Evolutionary conservation across 53 echinoderm and acorn worm species (phyloP).

Genomic region (Actinopyga echinites): DNA sequence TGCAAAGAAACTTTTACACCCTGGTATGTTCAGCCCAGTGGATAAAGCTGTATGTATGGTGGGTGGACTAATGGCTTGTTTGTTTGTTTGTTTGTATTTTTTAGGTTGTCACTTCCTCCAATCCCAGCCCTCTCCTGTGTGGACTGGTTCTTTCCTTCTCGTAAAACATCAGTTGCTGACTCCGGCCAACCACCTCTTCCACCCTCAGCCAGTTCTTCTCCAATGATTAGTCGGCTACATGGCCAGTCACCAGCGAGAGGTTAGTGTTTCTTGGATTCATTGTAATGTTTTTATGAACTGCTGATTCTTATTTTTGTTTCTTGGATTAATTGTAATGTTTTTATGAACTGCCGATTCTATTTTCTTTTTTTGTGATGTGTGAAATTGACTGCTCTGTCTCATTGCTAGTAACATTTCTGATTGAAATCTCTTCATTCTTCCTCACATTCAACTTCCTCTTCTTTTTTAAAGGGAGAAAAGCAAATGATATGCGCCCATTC

Average conservation of each 20-base stretch:
- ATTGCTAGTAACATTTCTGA: too few relatives aligned
- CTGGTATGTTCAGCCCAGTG: too few relatives aligned
- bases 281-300: not conserved
- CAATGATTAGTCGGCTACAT: constrained; percentile 94
- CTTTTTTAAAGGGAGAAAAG: not conserved
- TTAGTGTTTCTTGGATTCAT: not conserved
- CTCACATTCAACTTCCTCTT: not conserved
- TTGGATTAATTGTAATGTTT: too few relatives aligned
- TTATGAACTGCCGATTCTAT: too few relatives aligned
- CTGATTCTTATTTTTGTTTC: too few relatives aligned
- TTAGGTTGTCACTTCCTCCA: constrained; percentile 73
- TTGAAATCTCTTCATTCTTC: too few relatives aligned
- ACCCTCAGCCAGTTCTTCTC: constrained; percentile 66
- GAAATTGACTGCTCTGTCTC: too few relatives aligned
- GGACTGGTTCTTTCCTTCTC: constrained; percentile 90
- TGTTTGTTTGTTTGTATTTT: not conserved
- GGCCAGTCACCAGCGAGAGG: constrained; percentile 92
- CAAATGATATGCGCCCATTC: constrained; percentile 14
- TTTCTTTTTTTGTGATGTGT: too few relatives aligned
- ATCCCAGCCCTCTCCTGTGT: constrained; percentile 92
- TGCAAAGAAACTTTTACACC: too few relatives aligned
- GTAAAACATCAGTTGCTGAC: constrained; percentile 63
- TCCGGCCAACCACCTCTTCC: constrained; percentile 81
- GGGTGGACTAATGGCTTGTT: too few relatives aligned
- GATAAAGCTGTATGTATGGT: too few relatives aligned